A percentile compares a stretch with the other conserved stretches of the same genome.
Evolutionary conservation across 1,140 invertebrate species (phyloP).

Genomic region (Drosophila suzukii): DNA sequence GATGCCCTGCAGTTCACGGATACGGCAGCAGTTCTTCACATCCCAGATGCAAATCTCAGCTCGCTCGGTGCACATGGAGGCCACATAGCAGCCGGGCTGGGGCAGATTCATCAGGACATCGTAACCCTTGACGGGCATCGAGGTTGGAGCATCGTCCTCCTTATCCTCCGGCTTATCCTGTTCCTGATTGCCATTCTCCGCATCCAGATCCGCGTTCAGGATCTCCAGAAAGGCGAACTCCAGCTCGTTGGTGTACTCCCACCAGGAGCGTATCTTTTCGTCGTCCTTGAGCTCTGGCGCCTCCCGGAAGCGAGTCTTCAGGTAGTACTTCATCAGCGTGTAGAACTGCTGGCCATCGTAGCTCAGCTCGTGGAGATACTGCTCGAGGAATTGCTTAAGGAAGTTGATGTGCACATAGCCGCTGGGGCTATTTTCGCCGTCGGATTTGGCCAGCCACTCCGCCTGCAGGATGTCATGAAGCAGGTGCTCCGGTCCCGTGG

Average conservation of each 20-base stretch:
- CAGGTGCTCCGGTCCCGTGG: slow-evolving; percentile 85
- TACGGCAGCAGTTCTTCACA: slow-evolving; percentile 87
- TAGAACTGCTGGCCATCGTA: slow-evolving; percentile 92
- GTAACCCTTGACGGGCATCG: slow-evolving; percentile 50
- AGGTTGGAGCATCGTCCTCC: background rate
- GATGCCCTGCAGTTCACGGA: slow-evolving; percentile 89
- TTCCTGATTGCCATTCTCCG: slow-evolving; percentile 35
- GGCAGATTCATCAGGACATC: slow-evolving; percentile 79
- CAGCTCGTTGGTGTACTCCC: slow-evolving; percentile 74
- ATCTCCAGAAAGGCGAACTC: slow-evolving; percentile 79
- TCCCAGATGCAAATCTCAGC: slow-evolving; percentile 93
- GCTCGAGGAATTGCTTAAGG: slow-evolving; percentile 88
- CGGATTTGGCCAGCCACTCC: slow-evolving; percentile 58
- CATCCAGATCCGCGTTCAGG: slow-evolving; percentile 67
- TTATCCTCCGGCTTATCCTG: slow-evolving; percentile 1
- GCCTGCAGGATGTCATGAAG: slow-evolving; percentile 73
- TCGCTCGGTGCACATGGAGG: slow-evolving; percentile 89
- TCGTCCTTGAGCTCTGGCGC: slow-evolving; percentile 65
- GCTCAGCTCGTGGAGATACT: slow-evolving; percentile 88
- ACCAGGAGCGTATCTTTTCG: slow-evolving; percentile 71
- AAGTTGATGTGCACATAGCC: slow-evolving; percentile 86
- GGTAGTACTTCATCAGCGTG: slow-evolving; percentile 88
- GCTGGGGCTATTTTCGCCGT: slow-evolving; percentile 25
- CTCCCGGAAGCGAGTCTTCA: slow-evolving; percentile 84
- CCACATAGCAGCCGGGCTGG: slow-evolving; percentile 87